Percentiles rank a stretch among this genome's conserved stretches.
Conservation (phyloP, 2,797 vertebrate species). For the Platalea minor region DNA sequence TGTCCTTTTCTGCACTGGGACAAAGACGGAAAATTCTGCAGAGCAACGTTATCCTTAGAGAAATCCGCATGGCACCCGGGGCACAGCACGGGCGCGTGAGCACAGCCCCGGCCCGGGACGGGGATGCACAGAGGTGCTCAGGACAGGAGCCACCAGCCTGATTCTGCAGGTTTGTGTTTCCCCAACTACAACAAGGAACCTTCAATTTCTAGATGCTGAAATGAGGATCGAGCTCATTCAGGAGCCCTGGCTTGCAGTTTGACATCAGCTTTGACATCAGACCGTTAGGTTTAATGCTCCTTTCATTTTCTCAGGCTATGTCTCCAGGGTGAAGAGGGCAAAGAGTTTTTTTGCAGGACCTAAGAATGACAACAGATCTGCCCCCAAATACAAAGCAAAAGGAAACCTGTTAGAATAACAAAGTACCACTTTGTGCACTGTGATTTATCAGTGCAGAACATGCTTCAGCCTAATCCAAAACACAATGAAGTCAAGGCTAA, state of each 20-base stretch:
- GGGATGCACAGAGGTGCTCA: background rate
- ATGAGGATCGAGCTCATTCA: background rate
- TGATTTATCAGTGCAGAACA: background rate
- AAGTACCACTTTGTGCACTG: background rate
- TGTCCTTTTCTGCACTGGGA: background rate
- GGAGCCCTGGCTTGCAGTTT: background rate
- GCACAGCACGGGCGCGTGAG: fast-evolving
- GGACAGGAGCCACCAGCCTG: background rate
- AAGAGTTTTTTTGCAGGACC: background rate
- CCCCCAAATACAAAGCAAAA: background rate
- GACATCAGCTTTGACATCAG: background rate
- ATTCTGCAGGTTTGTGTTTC: background rate
- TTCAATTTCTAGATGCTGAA: background rate
- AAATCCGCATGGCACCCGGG: background rate
- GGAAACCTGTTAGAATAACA: background rate
- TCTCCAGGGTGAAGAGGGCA: background rate
- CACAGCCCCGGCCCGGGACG: background rate
- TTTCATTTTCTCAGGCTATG: background rate
- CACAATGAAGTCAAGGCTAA: background rate
- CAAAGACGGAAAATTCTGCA: background rate
- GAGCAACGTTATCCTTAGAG: background rate
- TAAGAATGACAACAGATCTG: background rate
- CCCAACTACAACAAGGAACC: background rate
- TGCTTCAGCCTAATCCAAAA: background rate
- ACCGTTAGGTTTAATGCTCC: background rate